Conservation (phyloP, 2,888 invertebrate species). For the Hirudinaria manillensis region DNA sequence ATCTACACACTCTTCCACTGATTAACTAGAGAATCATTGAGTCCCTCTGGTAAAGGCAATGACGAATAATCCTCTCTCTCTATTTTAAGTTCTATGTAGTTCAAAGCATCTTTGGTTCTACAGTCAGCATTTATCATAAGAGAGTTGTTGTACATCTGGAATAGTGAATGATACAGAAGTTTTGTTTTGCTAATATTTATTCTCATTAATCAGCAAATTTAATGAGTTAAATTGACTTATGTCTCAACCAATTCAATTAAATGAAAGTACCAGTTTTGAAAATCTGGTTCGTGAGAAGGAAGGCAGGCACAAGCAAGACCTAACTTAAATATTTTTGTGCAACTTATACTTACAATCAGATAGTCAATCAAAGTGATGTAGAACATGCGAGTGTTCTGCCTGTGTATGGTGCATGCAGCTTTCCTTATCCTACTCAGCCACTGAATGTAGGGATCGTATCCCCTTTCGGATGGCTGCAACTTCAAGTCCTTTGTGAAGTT, state of each 20-base stretch:
- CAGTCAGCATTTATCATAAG: conserved; percentile 48
- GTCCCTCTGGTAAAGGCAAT: neutral
- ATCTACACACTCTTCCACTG: neutral
- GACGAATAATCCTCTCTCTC: neutral
- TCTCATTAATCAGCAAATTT: no score
- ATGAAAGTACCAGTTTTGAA: no score
- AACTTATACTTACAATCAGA: conserved; percentile 42
- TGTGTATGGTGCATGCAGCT: conserved; percentile 13
- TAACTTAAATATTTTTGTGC: neutral
- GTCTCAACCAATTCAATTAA: no score
- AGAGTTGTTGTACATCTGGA: conserved; percentile 46
- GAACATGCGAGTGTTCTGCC: conserved; percentile 26
- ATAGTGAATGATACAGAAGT: neutral
- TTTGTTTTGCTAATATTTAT: no score
- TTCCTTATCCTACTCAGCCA: conserved; percentile 33
- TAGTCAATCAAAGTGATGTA: conserved; percentile 25
- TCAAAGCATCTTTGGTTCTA: conserved; percentile 45
- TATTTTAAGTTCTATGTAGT: conserved; percentile 39
- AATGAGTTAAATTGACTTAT: no score
- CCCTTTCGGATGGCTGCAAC: conserved; percentile 9
- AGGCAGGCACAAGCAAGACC: neutral
- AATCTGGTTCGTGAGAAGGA: no score
- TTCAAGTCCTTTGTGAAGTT: conserved; percentile 15
- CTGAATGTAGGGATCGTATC: conserved; percentile 34
- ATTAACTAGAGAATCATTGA: neutral